These are phyloP conservation scores for Chelonus insularis DNA, from an alignment of 1,140 invertebrate genomes.

Conservation along the genomic window DNA sequence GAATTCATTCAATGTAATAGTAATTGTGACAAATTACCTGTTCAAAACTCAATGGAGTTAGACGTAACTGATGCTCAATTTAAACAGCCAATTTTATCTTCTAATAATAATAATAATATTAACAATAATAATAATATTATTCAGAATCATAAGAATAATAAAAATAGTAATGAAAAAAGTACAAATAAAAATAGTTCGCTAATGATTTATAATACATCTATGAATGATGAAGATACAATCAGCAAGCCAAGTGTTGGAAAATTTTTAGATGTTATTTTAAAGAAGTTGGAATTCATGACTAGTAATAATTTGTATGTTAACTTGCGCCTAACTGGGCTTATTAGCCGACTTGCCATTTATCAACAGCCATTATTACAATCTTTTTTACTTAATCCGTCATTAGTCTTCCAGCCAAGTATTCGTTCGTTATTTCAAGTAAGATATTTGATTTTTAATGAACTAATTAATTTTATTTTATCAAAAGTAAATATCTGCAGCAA, in stretches of 20 bases:
- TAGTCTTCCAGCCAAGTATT: conserved; percentile 86
- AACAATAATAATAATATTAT: no score
- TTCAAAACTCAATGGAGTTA: no score
- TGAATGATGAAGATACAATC: conserved; percentile 35
- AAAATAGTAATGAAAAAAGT: background rate
- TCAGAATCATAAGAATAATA: no score
- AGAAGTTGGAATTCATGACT: conserved; percentile 82
- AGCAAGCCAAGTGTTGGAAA: conserved; percentile 58
- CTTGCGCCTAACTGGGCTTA: conserved; percentile 84
- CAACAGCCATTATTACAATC: conserved; percentile 86
- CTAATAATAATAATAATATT: no score
- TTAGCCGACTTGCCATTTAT: conserved; percentile 84
- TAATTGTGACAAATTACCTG: no score
- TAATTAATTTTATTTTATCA: no score
- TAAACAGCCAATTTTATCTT: no score
- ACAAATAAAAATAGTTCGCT: no score
- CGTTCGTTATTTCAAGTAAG: conserved; percentile 86
- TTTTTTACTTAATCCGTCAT: conserved; percentile 82
- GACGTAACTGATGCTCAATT: no score
- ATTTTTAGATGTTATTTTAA: conserved; percentile 80
- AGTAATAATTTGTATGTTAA: conserved; percentile 86
- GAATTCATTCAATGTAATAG: no score
- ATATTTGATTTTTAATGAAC: conserved; percentile 29
- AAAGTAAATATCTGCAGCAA: no score
- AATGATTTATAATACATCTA: no score